These are phyloP conservation scores for Reticulitermes lucifugus DNA, from an alignment of 2,888 invertebrate species.

Conservation along the genomic window DNA sequence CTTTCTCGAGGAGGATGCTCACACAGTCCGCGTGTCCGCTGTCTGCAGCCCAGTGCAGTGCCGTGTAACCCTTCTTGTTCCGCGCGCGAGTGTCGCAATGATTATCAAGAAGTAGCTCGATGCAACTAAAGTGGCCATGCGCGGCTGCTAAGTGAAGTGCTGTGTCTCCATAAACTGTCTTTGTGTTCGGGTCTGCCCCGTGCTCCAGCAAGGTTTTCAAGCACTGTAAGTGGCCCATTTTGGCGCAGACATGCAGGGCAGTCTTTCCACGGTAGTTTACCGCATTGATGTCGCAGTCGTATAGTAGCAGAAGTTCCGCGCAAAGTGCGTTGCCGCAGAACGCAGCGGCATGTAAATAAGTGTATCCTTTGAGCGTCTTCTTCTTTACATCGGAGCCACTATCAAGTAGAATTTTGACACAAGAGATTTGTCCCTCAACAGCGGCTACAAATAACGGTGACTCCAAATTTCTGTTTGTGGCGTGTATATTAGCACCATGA, in stretches of 20 bases:
- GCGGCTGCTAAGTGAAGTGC: slow-evolving; percentile 9
- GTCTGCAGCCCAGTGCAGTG: not conserved
- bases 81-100: not conserved
- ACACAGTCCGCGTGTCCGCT: not conserved
- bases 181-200: not conserved
- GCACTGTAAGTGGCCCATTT: not conserved
- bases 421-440: not conserved
- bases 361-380: slow-evolving; percentile 5
- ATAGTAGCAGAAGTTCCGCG: not conserved
- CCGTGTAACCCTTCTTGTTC: not conserved
- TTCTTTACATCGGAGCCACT: not conserved
- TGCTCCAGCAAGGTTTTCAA: slow-evolving; percentile 1
- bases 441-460: slow-evolving; percentile 5
- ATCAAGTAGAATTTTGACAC: not conserved
- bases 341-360: not conserved
- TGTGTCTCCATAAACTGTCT: not conserved
- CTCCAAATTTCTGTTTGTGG: not conserved
- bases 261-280: not conserved
- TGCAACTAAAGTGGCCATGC: not conserved
- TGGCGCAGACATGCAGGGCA: not conserved
- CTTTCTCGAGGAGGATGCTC: not conserved
- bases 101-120: not conserved
- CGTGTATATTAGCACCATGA: slow-evolving; percentile 2
- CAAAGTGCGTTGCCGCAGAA: not conserved
- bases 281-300: not conserved